A percentile compares a stretch with the other conserved stretches of the same genome.
phyloP scores from a whole-genome alignment of 2,797 vertebrate genomes.

The Hydrophis major region DNA sequence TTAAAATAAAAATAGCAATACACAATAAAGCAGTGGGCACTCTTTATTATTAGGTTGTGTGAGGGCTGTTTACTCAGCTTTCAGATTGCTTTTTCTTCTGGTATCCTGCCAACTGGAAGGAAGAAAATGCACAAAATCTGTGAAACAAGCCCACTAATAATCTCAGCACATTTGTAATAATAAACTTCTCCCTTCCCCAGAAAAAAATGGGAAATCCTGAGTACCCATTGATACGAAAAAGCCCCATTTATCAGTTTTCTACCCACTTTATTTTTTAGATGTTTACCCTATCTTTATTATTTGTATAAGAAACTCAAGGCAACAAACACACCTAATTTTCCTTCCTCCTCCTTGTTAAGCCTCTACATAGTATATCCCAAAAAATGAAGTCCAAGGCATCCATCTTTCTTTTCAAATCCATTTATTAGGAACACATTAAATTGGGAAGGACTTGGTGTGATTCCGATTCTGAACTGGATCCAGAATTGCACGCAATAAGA shows the following conservation, averaged over 20 bases:
- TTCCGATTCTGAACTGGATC: no score
- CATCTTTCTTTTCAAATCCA: no score
- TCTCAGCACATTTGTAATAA: neutral
- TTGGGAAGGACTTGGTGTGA: no score
- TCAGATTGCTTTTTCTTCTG: neutral
- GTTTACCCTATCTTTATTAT: neutral
- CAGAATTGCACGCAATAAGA: no score
- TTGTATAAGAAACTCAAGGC: neutral
- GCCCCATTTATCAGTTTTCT: neutral
- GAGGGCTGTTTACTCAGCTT: neutral
- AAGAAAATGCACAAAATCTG: neutral
- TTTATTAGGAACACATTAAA: no score
- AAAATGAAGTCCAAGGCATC: no score
- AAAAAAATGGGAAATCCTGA: neutral
- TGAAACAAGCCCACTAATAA: neutral
- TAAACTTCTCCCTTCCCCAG: neutral
- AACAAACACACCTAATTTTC: neutral
- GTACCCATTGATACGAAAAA: neutral
- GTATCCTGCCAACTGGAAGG: neutral
- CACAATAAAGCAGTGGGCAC: neutral
- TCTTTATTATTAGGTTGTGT: neutral
- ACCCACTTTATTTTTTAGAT: neutral
- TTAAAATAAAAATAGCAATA: neutral
- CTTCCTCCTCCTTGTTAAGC: neutral
- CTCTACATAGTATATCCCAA: no score